Percentiles rank a stretch among this genome's conserved stretches.
Conservation (phyloP, 2,888 invertebrate species). For the Drosophila greeni region DNA sequence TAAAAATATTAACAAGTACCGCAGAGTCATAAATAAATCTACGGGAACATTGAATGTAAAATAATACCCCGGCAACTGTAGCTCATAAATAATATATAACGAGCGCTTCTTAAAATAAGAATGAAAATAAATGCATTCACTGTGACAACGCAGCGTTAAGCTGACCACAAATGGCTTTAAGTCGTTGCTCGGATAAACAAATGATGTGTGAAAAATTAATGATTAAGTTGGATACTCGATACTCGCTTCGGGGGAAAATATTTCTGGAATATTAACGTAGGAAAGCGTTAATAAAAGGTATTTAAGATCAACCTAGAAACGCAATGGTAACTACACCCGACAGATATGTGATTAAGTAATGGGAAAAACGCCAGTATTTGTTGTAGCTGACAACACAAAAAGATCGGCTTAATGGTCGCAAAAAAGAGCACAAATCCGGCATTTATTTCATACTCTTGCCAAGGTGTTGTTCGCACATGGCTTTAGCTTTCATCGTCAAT, state of each 20-base stretch:
- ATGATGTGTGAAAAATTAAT: constrained; percentile 57
- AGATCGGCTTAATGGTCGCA: neutral
- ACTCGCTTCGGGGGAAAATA: neutral
- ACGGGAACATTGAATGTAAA: constrained; percentile 42
- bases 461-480: constrained; percentile 28
- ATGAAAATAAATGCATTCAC: constrained; percentile 34
- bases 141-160: constrained; percentile 26
- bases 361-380: neutral
- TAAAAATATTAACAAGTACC: constrained; percentile 50
- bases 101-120: constrained; percentile 42
- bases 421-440: constrained; percentile 6
- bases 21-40: constrained; percentile 62
- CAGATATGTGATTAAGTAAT: neutral
- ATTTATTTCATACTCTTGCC: constrained; percentile 7
- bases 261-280: neutral
- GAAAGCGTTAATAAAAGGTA: neutral
- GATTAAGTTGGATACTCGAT: constrained; percentile 1
- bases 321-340: neutral
- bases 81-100: constrained; percentile 58
- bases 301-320: neutral
- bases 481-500: constrained; percentile 43
- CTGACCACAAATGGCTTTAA: constrained; percentile 53
- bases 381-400: neutral
- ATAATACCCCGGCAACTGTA: constrained; percentile 10
- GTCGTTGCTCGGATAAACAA: constrained; percentile 47